Conservation (phyloP, 2,888 invertebrate species). For the Coecobrya sp. region DNA sequence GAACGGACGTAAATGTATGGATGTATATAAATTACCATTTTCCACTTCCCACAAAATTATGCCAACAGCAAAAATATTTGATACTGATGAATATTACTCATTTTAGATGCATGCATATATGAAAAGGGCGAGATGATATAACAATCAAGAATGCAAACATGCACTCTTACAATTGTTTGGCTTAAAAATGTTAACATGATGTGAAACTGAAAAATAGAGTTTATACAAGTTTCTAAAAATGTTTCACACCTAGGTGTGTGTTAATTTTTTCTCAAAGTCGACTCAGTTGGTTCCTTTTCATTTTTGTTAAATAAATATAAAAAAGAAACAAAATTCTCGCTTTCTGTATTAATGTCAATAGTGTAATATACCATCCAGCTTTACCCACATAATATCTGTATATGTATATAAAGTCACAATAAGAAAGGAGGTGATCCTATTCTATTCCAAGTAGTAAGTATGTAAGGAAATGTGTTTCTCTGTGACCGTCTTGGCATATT, state of each 20-base stretch:
- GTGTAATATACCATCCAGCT: no score
- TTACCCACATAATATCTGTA: no score
- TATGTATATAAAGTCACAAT: no score
- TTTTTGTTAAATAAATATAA: neutral
- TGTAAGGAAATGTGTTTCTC: no score
- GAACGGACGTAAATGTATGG: neutral
- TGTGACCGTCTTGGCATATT: neutral
- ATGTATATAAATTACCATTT: neutral
- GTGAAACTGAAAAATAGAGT: slow-evolving; percentile 16
- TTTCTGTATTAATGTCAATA: slow-evolving; percentile 58
- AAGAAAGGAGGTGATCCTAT: no score
- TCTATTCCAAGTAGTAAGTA: no score
- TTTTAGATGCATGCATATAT: neutral
- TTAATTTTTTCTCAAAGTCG: slow-evolving; percentile 74
- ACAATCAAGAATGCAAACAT: slow-evolving; percentile 5
- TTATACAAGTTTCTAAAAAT: slow-evolving; percentile 82
- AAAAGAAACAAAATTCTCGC: slow-evolving; percentile 47
- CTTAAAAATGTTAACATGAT: neutral
- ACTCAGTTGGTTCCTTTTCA: slow-evolving; percentile 23
- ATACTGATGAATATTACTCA: neutral
- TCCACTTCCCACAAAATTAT: neutral
- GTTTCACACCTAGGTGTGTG: slow-evolving; percentile 85
- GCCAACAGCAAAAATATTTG: neutral
- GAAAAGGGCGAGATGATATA: neutral
- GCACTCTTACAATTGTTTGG: neutral